phyloP scores from a whole-genome alignment of 2,888 invertebrate genomes.

The Sepiola atlantica region DNA sequence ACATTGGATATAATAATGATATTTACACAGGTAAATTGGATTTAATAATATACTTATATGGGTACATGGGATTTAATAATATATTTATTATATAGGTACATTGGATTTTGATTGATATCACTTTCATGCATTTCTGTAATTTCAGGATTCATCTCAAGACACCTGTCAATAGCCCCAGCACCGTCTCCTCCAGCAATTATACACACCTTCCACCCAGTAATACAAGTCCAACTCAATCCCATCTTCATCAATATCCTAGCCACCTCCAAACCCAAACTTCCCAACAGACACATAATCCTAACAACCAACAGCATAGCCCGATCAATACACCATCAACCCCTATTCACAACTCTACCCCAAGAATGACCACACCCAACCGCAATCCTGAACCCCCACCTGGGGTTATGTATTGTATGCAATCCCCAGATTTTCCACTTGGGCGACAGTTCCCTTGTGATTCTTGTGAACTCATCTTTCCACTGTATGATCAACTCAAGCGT shows the following conservation, averaged over 20 bases:
- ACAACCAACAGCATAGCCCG: background rate
- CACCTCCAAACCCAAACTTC: background rate
- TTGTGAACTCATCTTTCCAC: slow-evolving; percentile 35
- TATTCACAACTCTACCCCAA: background rate
- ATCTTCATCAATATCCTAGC: background rate
- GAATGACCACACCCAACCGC: background rate
- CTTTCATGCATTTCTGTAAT: background rate
- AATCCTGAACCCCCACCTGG: slow-evolving; percentile 14
- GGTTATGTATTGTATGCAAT: slow-evolving; percentile 37
- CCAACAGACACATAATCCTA: background rate
- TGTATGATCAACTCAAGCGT: slow-evolving; percentile 39
- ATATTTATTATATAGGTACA: background rate
- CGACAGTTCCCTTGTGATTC: slow-evolving; percentile 41
- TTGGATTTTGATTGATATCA: background rate
- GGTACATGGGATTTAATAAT: too few relatives aligned
- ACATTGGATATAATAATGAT: too few relatives aligned
- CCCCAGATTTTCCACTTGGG: slow-evolving; percentile 24
- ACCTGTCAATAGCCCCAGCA: slow-evolving; percentile 10
- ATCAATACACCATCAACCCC: background rate
- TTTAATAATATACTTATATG: too few relatives aligned
- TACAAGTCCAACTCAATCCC: background rate
- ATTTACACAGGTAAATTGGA: too few relatives aligned
- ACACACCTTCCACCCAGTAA: background rate
- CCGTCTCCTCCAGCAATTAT: slow-evolving; percentile 10
- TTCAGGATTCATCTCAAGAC: background rate